Percentiles rank a stretch among this genome's conserved stretches.
phyloP scores from a whole-genome alignment of 2,888 invertebrate species.

The Caenorhabditis sp. region DNA sequence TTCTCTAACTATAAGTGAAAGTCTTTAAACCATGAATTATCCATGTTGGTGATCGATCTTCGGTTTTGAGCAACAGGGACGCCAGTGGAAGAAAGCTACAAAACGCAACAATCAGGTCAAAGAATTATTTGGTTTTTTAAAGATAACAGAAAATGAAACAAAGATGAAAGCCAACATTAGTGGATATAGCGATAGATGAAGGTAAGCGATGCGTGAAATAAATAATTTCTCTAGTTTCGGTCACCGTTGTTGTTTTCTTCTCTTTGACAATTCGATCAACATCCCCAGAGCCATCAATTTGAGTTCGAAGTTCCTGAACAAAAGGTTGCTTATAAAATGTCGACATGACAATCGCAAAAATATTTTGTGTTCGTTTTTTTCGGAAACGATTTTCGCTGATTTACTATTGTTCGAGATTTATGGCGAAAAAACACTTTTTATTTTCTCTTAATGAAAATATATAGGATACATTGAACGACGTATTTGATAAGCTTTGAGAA shows the following conservation, averaged over 20 bases:
- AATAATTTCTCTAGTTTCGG: constrained; percentile 51
- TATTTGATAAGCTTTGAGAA: too few species aligned
- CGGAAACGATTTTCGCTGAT: too few species aligned
- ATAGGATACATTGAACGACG: too few species aligned
- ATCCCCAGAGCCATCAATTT: constrained; percentile 31
- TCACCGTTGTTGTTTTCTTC: constrained; percentile 53
- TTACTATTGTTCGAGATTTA: too few species aligned
- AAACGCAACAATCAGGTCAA: background rate
- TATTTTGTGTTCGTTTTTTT: too few species aligned
- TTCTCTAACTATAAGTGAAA: background rate
- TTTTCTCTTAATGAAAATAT: too few species aligned
- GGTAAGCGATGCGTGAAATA: constrained; percentile 51
- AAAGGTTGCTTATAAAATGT: too few species aligned
- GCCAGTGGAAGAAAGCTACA: constrained; percentile 31
- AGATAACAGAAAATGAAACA: background rate
- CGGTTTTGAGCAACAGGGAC: constrained; percentile 24
- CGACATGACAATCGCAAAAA: too few species aligned
- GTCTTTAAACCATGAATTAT: constrained; percentile 27
- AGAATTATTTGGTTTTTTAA: background rate
- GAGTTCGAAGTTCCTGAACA: constrained; percentile 35
- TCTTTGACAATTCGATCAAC: constrained; percentile 53
- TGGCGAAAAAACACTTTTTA: too few species aligned
- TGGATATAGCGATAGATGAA: constrained; percentile 42
- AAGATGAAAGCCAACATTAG: constrained; percentile 19
- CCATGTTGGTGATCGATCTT: constrained; percentile 19